phyloP scores from a whole-genome alignment of 2,797 vertebrate genomes.

The Amazona finschi region DNA sequence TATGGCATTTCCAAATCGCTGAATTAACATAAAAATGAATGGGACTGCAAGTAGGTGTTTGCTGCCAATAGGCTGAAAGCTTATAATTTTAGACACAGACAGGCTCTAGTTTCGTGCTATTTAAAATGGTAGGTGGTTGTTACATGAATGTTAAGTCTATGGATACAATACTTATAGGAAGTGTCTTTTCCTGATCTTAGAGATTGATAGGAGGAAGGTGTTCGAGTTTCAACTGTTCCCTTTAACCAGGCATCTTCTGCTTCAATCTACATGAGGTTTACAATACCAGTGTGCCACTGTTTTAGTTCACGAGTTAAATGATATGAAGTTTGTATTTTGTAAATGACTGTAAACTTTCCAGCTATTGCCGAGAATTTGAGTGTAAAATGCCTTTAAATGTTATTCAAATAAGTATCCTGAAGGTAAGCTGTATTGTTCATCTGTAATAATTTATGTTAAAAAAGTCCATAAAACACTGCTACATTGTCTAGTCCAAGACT shows the following conservation, averaged over 20 bases:
- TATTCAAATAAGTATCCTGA: not conserved
- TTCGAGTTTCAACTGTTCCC: not conserved
- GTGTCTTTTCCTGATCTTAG: not conserved
- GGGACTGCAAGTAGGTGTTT: not conserved
- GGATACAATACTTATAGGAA: not conserved
- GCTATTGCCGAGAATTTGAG: not conserved
- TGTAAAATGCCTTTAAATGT: not conserved
- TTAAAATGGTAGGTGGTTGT: not conserved
- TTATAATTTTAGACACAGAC: not conserved
- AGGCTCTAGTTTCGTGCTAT: not conserved
- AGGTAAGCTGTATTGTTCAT: not conserved
- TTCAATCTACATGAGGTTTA: fast-evolving
- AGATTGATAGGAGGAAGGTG: not conserved
- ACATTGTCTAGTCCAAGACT: not conserved
- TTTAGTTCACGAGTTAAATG: not conserved
- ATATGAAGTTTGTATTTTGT: not conserved
- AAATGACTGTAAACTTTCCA: not conserved
- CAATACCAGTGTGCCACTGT: not conserved
- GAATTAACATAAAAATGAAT: not conserved
- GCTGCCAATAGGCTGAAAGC: not conserved
- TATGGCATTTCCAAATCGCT: not conserved
- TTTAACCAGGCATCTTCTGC: not conserved
- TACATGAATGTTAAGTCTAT: not conserved
- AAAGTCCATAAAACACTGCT: not conserved
- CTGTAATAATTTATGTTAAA: not conserved